phyloP scores from a whole-genome alignment of 2,797 vertebrate species.

The Centroberyx gerrardi region DNA sequence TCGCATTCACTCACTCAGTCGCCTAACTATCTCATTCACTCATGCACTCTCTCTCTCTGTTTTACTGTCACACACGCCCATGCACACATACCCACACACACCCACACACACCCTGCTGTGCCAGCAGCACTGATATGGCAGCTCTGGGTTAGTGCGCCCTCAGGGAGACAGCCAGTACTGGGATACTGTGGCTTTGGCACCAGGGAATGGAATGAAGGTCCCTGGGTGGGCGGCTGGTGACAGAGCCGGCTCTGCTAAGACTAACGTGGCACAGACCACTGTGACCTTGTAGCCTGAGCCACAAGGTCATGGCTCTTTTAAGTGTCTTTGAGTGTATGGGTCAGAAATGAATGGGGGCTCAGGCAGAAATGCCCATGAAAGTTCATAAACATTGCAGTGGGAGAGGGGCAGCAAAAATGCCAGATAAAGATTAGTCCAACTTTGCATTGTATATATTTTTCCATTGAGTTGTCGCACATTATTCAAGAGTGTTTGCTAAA shows the following conservation, averaged over 20 bases:
- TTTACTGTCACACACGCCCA: background rate
- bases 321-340: background rate
- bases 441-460: background rate
- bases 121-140: conserved; percentile 13
- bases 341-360: background rate
- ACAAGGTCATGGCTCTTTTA: background rate
- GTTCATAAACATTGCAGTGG: too few species aligned
- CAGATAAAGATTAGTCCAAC: background rate
- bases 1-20: background rate
- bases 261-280: background rate
- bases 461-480: conserved; percentile 8
- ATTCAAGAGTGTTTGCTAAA: conserved; percentile 41
- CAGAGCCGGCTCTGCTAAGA: background rate
- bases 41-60: conserved; percentile 1
- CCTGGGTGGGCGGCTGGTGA: background rate
- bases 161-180: background rate
- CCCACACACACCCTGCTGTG: background rate
- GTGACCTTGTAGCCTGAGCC: background rate
- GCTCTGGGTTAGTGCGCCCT: background rate
- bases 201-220: conserved; percentile 1
- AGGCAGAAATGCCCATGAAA: background rate
- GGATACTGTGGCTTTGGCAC: conserved; percentile 18
- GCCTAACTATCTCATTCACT: conserved; percentile 1
- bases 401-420: background rate
- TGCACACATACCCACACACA: background rate